phyloP scores from a whole-genome alignment of 2,888 invertebrate species.

The Himalopsyche japonica region DNA sequence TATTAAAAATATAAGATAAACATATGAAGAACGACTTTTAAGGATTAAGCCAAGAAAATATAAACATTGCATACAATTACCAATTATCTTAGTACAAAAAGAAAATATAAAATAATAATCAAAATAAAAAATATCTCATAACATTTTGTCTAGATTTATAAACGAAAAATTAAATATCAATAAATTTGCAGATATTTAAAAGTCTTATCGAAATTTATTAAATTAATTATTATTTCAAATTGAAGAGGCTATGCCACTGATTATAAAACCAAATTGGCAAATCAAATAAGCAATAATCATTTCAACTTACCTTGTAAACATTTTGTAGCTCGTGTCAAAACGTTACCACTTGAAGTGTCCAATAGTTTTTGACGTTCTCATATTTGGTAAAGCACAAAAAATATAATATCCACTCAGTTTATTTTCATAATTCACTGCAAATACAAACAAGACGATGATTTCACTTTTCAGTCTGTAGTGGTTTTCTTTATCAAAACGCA shows the following conservation, averaged over 20 bases:
- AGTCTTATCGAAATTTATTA: neutral
- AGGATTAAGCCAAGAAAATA: too few species aligned
- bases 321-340: conserved; percentile 18
- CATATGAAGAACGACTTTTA: too few species aligned
- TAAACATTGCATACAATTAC: too few species aligned
- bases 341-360: conserved; percentile 16
- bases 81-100: too few species aligned
- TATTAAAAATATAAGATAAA: too few species aligned
- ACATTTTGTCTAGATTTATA: too few species aligned
- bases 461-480: neutral
- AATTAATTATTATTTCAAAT: neutral
- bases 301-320: conserved; percentile 33
- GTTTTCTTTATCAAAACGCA: neutral
- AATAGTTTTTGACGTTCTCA: conserved; percentile 11
- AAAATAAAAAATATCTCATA: too few species aligned
- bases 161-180: too few species aligned
- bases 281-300: neutral
- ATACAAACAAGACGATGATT: neutral
- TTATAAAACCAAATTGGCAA: neutral
- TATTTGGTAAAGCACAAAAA: conserved; percentile 8
- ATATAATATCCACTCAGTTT: neutral
- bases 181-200: too few species aligned
- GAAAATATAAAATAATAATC: too few species aligned
- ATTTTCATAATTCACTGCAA: neutral
- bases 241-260: neutral